A percentile compares a stretch with the other conserved stretches of the same genome.
These are phyloP conservation scores for Andrena praecox DNA, from an alignment of 2,888 invertebrate species.

Conservation along the genomic window DNA sequence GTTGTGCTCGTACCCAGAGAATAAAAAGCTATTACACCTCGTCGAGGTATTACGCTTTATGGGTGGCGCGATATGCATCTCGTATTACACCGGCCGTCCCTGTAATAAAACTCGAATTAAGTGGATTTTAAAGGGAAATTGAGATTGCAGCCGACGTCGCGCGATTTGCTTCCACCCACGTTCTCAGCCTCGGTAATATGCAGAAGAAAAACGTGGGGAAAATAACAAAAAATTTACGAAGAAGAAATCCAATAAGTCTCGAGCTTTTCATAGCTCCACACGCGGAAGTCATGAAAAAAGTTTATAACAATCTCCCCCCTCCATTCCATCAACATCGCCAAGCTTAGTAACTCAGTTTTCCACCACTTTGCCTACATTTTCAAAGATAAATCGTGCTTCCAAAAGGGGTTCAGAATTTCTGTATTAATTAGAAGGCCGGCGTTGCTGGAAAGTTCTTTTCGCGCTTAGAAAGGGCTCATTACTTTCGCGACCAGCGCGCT, in stretches of 20 bases:
- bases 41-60: slow-evolving; percentile 26
- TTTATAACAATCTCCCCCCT: no score
- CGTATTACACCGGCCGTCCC: slow-evolving; percentile 25
- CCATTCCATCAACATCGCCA: no score
- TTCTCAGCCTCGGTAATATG: neutral
- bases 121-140: slow-evolving; percentile 22
- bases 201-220: neutral
- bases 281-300: no score
- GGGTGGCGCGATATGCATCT: slow-evolving; percentile 29
- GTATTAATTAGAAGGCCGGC: no score
- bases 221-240: neutral
- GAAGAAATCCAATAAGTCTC: neutral
- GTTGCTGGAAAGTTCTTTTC: no score
- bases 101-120: slow-evolving; percentile 44
- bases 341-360: no score
- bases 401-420: no score
- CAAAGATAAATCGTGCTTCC: no score
- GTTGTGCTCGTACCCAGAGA: neutral
- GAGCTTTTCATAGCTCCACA: neutral
- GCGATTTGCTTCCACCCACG: neutral
- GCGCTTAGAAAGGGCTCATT: neutral
- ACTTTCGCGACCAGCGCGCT: neutral
- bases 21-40: slow-evolving; percentile 51
- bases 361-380: no score
- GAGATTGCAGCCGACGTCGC: neutral